Percentiles rank a stretch among this genome's conserved stretches.
Conservation (phyloP, 2,797 vertebrate species). For the Cephalopachus bancanus region DNA sequence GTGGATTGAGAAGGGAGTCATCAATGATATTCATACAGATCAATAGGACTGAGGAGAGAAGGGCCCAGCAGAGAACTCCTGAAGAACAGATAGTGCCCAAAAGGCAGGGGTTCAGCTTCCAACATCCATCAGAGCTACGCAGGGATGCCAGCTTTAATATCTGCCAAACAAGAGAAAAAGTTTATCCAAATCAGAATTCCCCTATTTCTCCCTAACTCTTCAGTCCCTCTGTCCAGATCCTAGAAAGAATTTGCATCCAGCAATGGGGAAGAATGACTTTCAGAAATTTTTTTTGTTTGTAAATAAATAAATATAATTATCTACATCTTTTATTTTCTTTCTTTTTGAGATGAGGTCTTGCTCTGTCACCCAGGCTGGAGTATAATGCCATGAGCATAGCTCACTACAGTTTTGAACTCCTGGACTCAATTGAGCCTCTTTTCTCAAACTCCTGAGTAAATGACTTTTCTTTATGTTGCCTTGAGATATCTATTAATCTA, state of each 20-base stretch:
- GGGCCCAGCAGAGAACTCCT: not conserved
- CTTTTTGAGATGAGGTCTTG: too few relatives aligned
- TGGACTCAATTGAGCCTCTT: too few relatives aligned
- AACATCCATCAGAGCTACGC: not conserved
- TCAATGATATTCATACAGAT: not conserved
- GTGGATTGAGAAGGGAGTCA: not conserved
- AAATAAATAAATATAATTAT: not conserved
- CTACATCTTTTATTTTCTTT: not conserved
- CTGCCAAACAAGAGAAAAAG: not conserved
- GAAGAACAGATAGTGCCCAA: not conserved
- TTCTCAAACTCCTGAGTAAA: too few relatives aligned
- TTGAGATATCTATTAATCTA: not conserved
- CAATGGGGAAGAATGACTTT: not conserved
- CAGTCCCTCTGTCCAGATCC: not conserved
- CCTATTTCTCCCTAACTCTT: not conserved
- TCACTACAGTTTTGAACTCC: too few relatives aligned
- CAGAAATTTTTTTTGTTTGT: not conserved
- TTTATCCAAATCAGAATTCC: not conserved
- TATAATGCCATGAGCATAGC: too few relatives aligned
- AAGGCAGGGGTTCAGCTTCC: not conserved
- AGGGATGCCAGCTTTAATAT: not conserved
- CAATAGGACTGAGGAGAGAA: not conserved
- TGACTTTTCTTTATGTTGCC: not conserved
- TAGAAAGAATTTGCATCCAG: not conserved
- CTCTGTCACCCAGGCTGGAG: too few relatives aligned